A percentile compares a stretch with the other conserved stretches of the same genome.
phyloP scores from a whole-genome alignment of 2,113 vertebrate genomes.

The Edolisoma coerulescens region DNA sequence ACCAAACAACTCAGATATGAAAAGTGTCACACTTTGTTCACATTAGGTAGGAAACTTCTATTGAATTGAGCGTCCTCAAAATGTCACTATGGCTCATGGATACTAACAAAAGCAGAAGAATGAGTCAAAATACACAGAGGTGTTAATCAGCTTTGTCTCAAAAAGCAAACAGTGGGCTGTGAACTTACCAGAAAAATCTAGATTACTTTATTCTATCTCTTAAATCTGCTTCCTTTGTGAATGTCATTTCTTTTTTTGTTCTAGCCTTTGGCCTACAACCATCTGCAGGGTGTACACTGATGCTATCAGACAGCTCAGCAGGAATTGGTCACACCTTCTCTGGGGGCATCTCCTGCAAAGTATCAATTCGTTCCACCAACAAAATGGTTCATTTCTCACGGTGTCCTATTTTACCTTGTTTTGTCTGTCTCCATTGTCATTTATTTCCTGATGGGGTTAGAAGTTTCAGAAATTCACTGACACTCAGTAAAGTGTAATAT shows the following conservation, averaged over 20 bases:
- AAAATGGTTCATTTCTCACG: constrained; percentile 58
- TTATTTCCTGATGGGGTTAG: constrained; percentile 64
- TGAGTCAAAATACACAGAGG: background rate
- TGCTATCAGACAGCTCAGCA: constrained; percentile 48
- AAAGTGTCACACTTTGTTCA: background rate
- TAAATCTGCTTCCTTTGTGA: background rate
- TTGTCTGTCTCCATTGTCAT: constrained; percentile 46
- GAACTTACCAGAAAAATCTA: background rate
- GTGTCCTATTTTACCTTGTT: constrained; percentile 36
- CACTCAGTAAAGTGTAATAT: background rate
- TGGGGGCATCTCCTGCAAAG: constrained; percentile 36
- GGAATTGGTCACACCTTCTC: constrained; percentile 38
- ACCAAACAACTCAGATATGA: fast-evolving
- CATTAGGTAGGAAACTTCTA: background rate
- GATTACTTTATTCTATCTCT: background rate
- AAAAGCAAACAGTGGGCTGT: background rate
- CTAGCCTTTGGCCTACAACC: constrained; percentile 43
- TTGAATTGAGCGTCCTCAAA: background rate
- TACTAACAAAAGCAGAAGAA: background rate
- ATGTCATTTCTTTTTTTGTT: background rate
- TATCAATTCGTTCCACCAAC: constrained; percentile 60
- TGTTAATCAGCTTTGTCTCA: background rate
- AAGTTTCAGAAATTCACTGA: constrained; percentile 20
- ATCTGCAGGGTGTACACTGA: background rate
- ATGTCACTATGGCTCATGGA: background rate